These are phyloP conservation scores for Agonopterix arenella DNA, from an alignment of 2,888 invertebrate genomes.

Conservation along the genomic window DNA sequence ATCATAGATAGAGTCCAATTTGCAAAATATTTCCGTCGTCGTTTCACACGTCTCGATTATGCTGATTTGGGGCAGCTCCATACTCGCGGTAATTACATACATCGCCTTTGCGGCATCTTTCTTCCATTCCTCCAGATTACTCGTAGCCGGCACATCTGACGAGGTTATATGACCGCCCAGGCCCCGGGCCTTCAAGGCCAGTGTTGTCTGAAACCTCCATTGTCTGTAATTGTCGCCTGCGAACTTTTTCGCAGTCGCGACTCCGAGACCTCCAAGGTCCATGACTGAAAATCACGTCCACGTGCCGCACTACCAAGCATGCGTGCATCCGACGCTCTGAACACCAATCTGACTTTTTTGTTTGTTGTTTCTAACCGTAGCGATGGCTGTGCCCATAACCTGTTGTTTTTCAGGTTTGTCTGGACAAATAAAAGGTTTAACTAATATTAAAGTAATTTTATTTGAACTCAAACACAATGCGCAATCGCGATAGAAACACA, in stretches of 20 bases:
- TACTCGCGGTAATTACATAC: conserved; percentile 4
- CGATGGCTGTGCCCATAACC: too few species aligned
- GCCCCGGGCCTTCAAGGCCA: conserved; percentile 5
- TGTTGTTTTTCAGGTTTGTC: too few species aligned
- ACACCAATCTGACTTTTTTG: too few species aligned
- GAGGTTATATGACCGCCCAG: not conserved
- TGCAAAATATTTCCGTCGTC: not conserved
- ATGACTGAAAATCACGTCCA: too few species aligned
- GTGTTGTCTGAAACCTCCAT: conserved; percentile 8
- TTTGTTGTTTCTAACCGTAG: too few species aligned
- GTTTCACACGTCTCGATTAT: conserved; percentile 6
- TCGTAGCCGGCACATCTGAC: not conserved
- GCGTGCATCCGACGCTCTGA: too few species aligned
- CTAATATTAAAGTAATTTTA: too few species aligned
- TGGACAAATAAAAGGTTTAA: too few species aligned
- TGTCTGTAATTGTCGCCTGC: conserved; percentile 4
- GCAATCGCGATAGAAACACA: too few species aligned
- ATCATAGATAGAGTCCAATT: conserved; percentile 8
- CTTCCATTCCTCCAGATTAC: not conserved
- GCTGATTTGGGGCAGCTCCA: conserved; percentile 3
- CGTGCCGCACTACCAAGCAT: too few species aligned
- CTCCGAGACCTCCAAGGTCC: too few species aligned
- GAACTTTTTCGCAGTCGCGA: conserved; percentile 1
- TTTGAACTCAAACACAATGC: too few species aligned
- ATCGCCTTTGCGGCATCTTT: conserved; percentile 6